These are phyloP conservation scores for Dendrolimus punctatus DNA, from an alignment of 1,140 invertebrate genomes.

Conservation along the genomic window DNA sequence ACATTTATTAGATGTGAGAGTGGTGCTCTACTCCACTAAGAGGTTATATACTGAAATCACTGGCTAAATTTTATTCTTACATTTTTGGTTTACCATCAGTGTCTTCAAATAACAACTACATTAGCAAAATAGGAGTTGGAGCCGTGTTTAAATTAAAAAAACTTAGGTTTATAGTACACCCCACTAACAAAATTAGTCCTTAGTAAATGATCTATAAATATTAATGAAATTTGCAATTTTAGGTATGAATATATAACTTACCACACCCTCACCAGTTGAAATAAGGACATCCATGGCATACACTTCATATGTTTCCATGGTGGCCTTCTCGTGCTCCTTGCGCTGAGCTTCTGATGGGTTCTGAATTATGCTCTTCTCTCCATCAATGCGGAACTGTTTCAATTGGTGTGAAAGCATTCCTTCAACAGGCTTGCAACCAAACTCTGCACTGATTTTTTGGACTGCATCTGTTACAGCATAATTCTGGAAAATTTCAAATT, in stretches of 20 bases:
- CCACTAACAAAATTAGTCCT: too few species aligned
- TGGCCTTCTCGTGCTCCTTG: constrained; percentile 98
- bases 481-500: constrained; percentile 75
- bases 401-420: constrained; percentile 99
- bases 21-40: too few species aligned
- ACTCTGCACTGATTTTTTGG: constrained; percentile 93
- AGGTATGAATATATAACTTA: constrained; percentile 22
- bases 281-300: constrained; percentile 99
- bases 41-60: too few species aligned
- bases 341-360: constrained; percentile 97
- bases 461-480: constrained; percentile 94
- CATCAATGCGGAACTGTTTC: constrained; percentile 97
- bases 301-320: constrained; percentile 97
- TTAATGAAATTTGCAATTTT: neutral
- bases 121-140: too few species aligned
- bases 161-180: too few species aligned
- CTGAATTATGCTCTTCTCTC: constrained; percentile 97
- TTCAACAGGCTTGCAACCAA: constrained; percentile 97
- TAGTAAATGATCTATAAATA: too few species aligned
- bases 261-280: constrained; percentile 77
- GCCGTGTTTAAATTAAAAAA: too few species aligned
- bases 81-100: too few species aligned
- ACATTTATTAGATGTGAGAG: too few species aligned
- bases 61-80: too few species aligned
- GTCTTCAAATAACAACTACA: too few species aligned